Conservation (phyloP, 2,888 invertebrate genomes). For the Tipula confusa region DNA sequence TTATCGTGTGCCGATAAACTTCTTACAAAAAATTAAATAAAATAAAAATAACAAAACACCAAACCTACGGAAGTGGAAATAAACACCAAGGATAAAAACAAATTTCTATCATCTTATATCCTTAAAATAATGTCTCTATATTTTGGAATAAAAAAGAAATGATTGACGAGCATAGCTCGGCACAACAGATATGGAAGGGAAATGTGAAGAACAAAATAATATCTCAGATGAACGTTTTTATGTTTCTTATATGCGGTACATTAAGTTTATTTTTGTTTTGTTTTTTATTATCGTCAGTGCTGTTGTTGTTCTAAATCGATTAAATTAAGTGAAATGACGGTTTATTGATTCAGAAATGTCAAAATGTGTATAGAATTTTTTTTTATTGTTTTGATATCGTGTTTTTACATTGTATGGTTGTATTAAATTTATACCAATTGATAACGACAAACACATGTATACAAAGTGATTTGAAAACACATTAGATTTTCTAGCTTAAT, state of each 20-base stretch:
- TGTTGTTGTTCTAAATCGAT: not conserved
- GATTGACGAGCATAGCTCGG: not conserved
- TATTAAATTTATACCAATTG: not conserved
- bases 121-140: slow-evolving; percentile 12
- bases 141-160: not conserved
- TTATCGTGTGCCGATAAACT: not conserved
- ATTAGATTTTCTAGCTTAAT: not conserved
- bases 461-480: not conserved
- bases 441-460: not conserved
- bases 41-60: not conserved
- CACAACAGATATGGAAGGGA: not conserved
- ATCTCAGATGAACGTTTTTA: not conserved
- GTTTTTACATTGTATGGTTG: not conserved
- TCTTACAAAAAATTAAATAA: not conserved
- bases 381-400: not conserved
- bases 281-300: not conserved
- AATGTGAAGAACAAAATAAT: not conserved
- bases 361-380: not conserved
- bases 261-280: not conserved
- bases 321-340: slow-evolving; percentile 25
- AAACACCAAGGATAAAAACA: not conserved
- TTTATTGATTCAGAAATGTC: slow-evolving; percentile 20
- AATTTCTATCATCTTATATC: not conserved
- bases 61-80: slow-evolving; percentile 20
- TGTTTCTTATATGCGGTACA: slow-evolving; percentile 25